phyloP scores from a whole-genome alignment of 1,140 invertebrate genomes.

The Pinna nobilis region DNA sequence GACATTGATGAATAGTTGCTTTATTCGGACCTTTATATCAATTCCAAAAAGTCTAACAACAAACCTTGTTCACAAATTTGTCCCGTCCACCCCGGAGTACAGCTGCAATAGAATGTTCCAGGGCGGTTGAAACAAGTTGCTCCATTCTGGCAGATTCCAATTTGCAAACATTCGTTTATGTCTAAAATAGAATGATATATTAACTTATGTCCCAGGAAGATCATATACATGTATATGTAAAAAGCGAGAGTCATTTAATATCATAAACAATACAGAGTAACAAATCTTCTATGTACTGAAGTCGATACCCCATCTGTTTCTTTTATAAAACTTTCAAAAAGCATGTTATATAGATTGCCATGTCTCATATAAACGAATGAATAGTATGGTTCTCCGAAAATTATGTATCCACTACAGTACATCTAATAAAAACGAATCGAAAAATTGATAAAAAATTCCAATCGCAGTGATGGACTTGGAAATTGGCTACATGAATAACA shows the following conservation, averaged over 20 bases:
- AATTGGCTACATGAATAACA: too few species aligned
- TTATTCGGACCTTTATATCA: too few species aligned
- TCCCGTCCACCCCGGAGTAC: slow-evolving; percentile 75
- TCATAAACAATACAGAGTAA: neutral
- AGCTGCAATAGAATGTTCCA: slow-evolving; percentile 80
- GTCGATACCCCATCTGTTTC: too few species aligned
- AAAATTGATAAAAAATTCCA: too few species aligned
- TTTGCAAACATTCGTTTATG: slow-evolving; percentile 71
- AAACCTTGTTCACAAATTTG: slow-evolving; percentile 82
- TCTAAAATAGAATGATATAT: slow-evolving; percentile 27
- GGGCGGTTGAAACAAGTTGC: slow-evolving; percentile 87
- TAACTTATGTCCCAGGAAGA: neutral
- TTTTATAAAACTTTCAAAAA: too few species aligned
- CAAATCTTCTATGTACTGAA: neutral
- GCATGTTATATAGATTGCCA: too few species aligned
- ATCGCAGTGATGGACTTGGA: too few species aligned
- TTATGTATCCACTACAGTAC: too few species aligned
- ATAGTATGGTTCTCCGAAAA: too few species aligned
- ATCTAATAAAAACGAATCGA: too few species aligned
- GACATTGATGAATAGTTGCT: neutral
- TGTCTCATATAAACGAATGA: too few species aligned
- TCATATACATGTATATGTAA: neutral
- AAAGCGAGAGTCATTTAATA: neutral
- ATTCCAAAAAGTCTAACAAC: too few species aligned
- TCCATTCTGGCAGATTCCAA: slow-evolving; percentile 84